These are phyloP conservation scores for Microcaecilia unicolor DNA, from an alignment of 2,797 vertebrate genomes.

Conservation along the genomic window DNA sequence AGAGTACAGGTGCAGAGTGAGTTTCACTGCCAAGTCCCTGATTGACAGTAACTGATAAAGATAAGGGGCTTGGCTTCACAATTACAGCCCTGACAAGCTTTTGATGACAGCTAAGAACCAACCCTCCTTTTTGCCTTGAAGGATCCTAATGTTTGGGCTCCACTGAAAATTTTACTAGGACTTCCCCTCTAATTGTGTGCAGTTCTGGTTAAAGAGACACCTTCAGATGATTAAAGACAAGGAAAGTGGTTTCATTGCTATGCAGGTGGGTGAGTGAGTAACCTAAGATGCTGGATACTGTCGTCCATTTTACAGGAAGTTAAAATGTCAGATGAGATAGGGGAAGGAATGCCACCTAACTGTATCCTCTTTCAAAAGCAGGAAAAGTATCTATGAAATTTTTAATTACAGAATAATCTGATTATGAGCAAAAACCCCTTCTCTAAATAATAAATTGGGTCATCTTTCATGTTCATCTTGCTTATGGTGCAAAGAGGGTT, in stretches of 20 bases:
- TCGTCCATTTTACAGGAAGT: conserved; percentile 54
- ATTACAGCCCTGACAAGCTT: conserved; percentile 29
- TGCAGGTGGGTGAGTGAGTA: conserved; percentile 55
- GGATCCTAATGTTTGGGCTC: conserved; percentile 35
- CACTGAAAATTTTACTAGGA: conserved; percentile 8
- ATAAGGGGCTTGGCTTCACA: conserved; percentile 28
- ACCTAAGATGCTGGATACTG: conserved; percentile 53
- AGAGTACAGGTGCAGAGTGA: conserved; percentile 44
- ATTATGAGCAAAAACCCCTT: no score
- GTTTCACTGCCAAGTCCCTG: conserved; percentile 40
- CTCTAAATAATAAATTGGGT: no score
- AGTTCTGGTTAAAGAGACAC: conserved; percentile 53
- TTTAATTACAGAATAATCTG: no score
- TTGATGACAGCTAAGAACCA: conserved; percentile 61
- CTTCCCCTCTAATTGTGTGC: conserved; percentile 5
- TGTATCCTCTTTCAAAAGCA: conserved; percentile 39
- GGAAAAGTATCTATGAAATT: conserved; percentile 50
- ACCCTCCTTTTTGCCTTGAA: conserved; percentile 27
- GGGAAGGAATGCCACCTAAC: conserved; percentile 46
- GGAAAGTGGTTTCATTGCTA: conserved; percentile 37
- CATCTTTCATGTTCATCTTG: no score
- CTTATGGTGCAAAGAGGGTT: no score
- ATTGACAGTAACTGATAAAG: conserved; percentile 27
- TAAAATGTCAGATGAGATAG: conserved; percentile 50
- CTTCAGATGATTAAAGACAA: conserved; percentile 50